Evolutionary conservation across 2,888 invertebrate species (phyloP).

Genomic region (Leucoptera coffeella): DNA sequence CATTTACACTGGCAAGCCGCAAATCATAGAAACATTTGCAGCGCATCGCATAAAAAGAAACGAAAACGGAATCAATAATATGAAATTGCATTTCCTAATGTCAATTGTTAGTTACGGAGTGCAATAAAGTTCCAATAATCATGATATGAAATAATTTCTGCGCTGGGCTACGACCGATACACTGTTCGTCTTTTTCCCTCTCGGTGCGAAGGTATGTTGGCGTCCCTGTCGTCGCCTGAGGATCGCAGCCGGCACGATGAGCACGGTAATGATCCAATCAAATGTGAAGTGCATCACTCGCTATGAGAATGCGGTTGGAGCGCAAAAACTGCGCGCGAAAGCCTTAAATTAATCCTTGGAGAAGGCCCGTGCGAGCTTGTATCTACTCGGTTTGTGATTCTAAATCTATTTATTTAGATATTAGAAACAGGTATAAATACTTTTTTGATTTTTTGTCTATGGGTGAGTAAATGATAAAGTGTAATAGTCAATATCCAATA

Average conservation of each 20-base stretch:
- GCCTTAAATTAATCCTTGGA: slow-evolving; percentile 49
- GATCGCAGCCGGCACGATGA: slow-evolving; percentile 51
- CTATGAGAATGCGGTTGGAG: slow-evolving; percentile 54
- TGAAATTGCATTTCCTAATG: slow-evolving; percentile 54
- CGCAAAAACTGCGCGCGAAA: slow-evolving; percentile 46
- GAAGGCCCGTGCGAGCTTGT: no score
- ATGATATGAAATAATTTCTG: slow-evolving; percentile 50
- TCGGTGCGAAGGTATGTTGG: slow-evolving; percentile 8
- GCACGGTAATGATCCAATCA: slow-evolving; percentile 56
- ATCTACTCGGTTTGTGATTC: no score
- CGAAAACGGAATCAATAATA: slow-evolving; percentile 49
- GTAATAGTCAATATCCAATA: no score
- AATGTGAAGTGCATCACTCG: slow-evolving; percentile 49
- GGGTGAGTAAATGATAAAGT: no score
- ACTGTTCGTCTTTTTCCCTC: slow-evolving; percentile 15
- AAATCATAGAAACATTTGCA: slow-evolving; percentile 51
- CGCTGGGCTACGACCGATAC: slow-evolving; percentile 31
- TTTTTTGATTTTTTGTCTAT: background rate
- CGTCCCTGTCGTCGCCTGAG: slow-evolving; percentile 32
- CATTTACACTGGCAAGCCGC: slow-evolving; percentile 45
- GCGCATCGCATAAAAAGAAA: slow-evolving; percentile 46
- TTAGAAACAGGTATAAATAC: slow-evolving; percentile 14
- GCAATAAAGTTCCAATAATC: slow-evolving; percentile 55
- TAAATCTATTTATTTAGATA: slow-evolving; percentile 38
- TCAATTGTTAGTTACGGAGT: slow-evolving; percentile 54